Base-by-base conservation (phyloP, 2,797 vertebrate species). In the Prionace glauca region DNA sequence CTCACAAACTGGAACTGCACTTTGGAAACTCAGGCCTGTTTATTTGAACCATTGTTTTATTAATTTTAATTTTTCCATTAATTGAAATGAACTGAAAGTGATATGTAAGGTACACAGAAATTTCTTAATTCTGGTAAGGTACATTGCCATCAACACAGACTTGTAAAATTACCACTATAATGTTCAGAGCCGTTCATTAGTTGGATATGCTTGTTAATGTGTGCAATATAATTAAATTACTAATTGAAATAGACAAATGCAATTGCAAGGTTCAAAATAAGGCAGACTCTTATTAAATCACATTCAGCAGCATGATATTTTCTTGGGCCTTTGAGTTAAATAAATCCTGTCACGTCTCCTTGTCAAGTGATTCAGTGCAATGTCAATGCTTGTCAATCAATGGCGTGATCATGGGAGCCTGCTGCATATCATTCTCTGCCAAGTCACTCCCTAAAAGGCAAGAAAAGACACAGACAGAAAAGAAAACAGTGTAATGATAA, bases 161-260 rank as follows among this genome's bases (percentile, higher is more conserved):
- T 45, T 45, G 81, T 84, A 45, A 84, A 84, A 84, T 45, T 45
- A 84, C 41, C 4, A 16, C 81, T 45, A 24, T 84, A 91, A 91
- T 60, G 29, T 91, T 62, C 56, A n/a, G 14, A 65, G 32, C 88
- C 20, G 56, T 91, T 91, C 41, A 45, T 91, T 91, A 91, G 62
- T 29, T 91, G 88, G 88, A n/a, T 65, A n/a, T 32, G 56, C 88
- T 32, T 91, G 56, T 91, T 91, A 91, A 91, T 91, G 56, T 65
- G 60, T 91, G 60, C 88, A 91, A 65, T 62, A 91, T 65, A 60
- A 91, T 91, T 60, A 91, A 91, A 62, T 60, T 8, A 60, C 56
- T 91, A 65, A 91, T 91, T 65, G 50, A 91, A 91, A 91, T 62
- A 91, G 88, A 91, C 88, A 91, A 60, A n/a, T 91, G 56, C 12